A percentile compares a stretch with the other conserved stretches of the same genome.
phyloP scores from a whole-genome alignment of 2,113 vertebrate genomes.

The Phalacrocorax aristotelis region DNA sequence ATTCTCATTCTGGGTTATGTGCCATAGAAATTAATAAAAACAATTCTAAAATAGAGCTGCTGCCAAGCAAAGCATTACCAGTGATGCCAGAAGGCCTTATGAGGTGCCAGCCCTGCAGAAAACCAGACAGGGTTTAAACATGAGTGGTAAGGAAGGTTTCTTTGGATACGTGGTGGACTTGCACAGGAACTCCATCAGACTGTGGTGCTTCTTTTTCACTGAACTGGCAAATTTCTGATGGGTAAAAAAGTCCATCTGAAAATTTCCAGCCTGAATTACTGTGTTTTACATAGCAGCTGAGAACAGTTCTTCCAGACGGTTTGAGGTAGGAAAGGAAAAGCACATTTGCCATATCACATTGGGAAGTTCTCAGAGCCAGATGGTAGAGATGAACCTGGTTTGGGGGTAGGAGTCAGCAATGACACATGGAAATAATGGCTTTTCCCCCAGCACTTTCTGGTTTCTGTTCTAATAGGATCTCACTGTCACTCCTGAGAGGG shows the following conservation, averaged over 20 bases:
- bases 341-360: not conserved
- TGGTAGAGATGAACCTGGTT: not conserved
- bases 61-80: conserved; percentile 41
- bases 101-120: not conserved
- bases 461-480: not conserved
- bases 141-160: not conserved
- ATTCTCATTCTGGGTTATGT: not conserved
- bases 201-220: not conserved
- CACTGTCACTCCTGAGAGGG: not conserved
- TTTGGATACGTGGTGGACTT: not conserved
- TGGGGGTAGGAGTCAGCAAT: not conserved
- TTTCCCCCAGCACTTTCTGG: not conserved
- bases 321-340: not conserved
- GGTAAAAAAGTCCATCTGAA: not conserved
- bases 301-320: not conserved
- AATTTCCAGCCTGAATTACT: not conserved
- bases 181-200: not conserved
- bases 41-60: not conserved
- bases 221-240: not conserved
- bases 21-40: conserved; percentile 39
- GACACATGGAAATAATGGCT: not conserved
- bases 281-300: not conserved
- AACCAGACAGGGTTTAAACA: not conserved
- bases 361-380: not conserved
- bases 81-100: not conserved